Percentiles rank a stretch among this genome's conserved stretches.
phyloP scores from a whole-genome alignment of 2,888 invertebrate genomes.

The Erannis defoliaria region DNA sequence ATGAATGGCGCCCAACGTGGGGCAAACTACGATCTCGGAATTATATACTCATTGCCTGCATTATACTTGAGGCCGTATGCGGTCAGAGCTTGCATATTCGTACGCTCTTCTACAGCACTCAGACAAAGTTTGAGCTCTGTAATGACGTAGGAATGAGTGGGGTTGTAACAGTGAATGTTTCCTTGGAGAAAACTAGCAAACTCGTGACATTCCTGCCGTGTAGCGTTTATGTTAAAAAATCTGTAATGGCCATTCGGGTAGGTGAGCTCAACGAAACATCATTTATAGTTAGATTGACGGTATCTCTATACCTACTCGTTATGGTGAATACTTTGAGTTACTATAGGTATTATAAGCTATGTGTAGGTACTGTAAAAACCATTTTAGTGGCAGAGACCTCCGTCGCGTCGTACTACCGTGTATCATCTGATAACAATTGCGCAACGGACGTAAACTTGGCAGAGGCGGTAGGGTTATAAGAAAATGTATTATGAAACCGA shows the following conservation, averaged over 20 bases:
- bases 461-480: constrained; percentile 57
- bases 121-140: constrained; percentile 38
- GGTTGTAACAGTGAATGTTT: constrained; percentile 7
- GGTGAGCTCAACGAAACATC: neutral
- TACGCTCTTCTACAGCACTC: constrained; percentile 24
- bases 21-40: constrained; percentile 55
- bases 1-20: constrained; percentile 60
- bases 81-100: constrained; percentile 50
- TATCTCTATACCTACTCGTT: too few species aligned
- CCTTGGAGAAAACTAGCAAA: constrained; percentile 3
- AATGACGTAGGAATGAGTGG: constrained; percentile 32
- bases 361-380: constrained; percentile 1
- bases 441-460: constrained; percentile 61
- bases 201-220: neutral
- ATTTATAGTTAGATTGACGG: too few species aligned
- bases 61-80: constrained; percentile 58
- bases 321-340: neutral
- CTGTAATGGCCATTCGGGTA: neutral
- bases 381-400: constrained; percentile 5
- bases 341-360: neutral
- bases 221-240: neutral
- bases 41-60: constrained; percentile 56
- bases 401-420: constrained; percentile 29
- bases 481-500: constrained; percentile 73
- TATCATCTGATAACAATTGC: constrained; percentile 66